Evolutionary conservation across 2,113 vertebrate genomes (phyloP).

Genomic region (Corapipo altera): DNA sequence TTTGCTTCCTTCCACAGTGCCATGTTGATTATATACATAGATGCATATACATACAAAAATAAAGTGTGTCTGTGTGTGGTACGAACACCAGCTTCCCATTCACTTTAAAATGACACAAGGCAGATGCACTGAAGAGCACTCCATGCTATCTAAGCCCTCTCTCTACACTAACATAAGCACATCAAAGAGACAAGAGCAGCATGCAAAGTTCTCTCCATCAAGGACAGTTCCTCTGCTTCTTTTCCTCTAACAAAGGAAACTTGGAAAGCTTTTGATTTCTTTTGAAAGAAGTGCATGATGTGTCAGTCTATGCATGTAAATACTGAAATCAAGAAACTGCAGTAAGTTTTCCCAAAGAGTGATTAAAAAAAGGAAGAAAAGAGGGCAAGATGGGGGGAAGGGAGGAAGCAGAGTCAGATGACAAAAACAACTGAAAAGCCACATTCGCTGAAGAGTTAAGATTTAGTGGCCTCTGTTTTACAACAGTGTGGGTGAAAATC

Average conservation of each 20-base stretch:
- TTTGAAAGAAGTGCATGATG: background rate
- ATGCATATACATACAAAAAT: background rate
- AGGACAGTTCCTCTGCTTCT: background rate
- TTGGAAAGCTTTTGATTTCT: background rate
- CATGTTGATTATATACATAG: fast-evolving
- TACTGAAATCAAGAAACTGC: background rate
- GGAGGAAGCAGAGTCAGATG: background rate
- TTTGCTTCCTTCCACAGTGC: background rate
- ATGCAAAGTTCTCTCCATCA: background rate
- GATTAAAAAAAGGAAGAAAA: background rate
- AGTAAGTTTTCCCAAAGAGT: background rate
- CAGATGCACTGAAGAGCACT: background rate
- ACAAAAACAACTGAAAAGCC: background rate
- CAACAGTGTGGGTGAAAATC: background rate
- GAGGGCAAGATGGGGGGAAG: background rate
- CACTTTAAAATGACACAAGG: background rate
- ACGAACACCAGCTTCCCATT: background rate
- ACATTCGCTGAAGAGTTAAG: slow-evolving; percentile 24
- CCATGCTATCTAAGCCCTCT: background rate
- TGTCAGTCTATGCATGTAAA: background rate
- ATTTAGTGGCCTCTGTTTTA: slow-evolving; percentile 31
- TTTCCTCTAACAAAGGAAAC: slow-evolving; percentile 1
- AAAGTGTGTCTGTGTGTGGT: background rate
- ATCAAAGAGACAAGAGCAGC: background rate
- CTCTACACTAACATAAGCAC: background rate